Evolutionary conservation across 2,113 vertebrate species (phyloP).

Genomic region (Prolemur simus): DNA sequence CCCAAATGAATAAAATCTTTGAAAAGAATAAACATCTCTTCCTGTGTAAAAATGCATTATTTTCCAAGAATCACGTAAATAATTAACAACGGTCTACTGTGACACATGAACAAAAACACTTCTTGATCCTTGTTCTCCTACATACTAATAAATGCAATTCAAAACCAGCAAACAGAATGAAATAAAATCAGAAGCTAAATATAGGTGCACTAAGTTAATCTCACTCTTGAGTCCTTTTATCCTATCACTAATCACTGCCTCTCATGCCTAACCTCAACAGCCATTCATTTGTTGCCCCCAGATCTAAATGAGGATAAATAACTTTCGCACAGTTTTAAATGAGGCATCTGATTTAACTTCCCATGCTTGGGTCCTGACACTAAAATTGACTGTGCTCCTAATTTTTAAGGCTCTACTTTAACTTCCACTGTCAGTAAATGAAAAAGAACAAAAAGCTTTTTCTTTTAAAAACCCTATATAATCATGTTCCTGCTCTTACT

Average conservation of each 20-base stretch:
- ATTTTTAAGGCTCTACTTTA: neutral
- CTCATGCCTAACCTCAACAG: neutral
- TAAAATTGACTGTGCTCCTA: neutral
- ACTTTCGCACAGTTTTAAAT: slow-evolving; percentile 22
- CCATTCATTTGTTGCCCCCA: slow-evolving; percentile 7
- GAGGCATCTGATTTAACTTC: neutral
- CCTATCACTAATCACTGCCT: neutral
- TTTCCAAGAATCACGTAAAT: slow-evolving; percentile 3
- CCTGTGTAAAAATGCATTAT: slow-evolving; percentile 4
- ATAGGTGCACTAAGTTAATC: neutral
- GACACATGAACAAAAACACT: neutral
- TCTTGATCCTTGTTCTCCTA: neutral
- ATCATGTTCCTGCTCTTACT: neutral
- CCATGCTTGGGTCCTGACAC: neutral
- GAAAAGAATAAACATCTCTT: neutral
- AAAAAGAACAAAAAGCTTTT: neutral
- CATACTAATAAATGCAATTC: neutral
- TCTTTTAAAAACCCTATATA: neutral
- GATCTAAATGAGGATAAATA: slow-evolving; percentile 1
- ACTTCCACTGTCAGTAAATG: neutral
- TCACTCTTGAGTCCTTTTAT: neutral
- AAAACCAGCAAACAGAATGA: neutral
- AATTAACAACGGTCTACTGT: neutral
- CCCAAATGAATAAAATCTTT: neutral
- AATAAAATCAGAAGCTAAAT: neutral